These are phyloP conservation scores for Myioborus melanocephalus DNA, from an alignment of 2,797 vertebrate genomes.

Conservation along the genomic window DNA sequence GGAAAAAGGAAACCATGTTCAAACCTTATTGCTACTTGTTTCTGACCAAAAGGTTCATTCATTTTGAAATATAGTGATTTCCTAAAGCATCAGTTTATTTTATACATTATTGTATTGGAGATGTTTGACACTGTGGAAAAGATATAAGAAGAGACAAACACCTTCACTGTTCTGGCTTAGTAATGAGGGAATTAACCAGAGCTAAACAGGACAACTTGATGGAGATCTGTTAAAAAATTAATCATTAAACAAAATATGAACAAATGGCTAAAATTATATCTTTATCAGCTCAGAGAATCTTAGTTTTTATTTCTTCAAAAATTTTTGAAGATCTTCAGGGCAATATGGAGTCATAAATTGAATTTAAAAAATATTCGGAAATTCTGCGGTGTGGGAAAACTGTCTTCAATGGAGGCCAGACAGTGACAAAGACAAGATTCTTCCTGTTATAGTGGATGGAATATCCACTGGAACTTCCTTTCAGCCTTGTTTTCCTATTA, in stretches of 20 bases:
- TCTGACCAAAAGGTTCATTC: neutral
- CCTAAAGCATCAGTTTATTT: neutral
- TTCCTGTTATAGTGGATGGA: neutral
- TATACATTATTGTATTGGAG: neutral
- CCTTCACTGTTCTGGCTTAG: neutral
- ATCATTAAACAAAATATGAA: neutral
- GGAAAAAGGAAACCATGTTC: neutral
- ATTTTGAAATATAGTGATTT: neutral
- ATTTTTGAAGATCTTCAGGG: neutral
- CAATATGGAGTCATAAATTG: neutral
- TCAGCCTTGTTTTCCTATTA: neutral
- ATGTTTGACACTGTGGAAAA: neutral
- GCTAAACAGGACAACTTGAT: neutral
- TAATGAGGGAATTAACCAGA: neutral
- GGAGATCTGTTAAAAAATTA: neutral
- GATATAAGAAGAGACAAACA: neutral
- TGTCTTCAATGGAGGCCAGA: neutral
- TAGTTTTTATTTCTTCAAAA: neutral
- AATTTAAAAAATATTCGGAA: neutral
- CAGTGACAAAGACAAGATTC: neutral
- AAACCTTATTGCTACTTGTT: neutral
- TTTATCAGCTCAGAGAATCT: neutral
- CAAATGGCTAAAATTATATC: neutral
- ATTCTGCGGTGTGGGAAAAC: neutral
- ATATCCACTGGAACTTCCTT: neutral